Conservation (phyloP, 2,113 vertebrate genomes). For the Solenodon paradoxus region DNA sequence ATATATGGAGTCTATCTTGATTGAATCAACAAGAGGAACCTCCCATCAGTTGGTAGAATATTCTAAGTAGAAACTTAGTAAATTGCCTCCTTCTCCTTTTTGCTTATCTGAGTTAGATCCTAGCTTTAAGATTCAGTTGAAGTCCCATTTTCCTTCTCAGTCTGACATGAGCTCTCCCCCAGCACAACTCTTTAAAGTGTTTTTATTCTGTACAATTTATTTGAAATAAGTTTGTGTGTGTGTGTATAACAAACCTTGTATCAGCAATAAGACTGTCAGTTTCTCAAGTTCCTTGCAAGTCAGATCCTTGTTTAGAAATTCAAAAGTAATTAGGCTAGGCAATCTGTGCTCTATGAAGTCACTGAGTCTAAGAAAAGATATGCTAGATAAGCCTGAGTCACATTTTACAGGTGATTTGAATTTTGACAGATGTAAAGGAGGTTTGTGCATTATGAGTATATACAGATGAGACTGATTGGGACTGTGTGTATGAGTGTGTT, state of each 20-base stretch:
- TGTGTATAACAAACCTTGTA: background rate
- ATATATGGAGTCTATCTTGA: conserved; percentile 57
- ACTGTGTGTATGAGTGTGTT: background rate
- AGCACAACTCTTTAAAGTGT: background rate
- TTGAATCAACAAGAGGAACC: conserved; percentile 29
- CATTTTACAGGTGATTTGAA: background rate
- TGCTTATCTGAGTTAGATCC: conserved; percentile 25
- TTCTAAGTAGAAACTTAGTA: background rate
- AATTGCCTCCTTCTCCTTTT: conserved; percentile 32
- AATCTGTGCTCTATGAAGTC: background rate
- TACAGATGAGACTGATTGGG: background rate
- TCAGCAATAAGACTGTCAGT: background rate
- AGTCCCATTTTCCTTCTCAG: background rate
- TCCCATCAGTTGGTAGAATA: conserved; percentile 18
- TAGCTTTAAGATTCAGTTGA: background rate
- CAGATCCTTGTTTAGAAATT: background rate
- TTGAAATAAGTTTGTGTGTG: background rate
- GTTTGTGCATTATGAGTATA: background rate
- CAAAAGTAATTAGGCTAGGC: background rate
- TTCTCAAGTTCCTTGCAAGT: background rate
- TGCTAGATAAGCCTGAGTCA: background rate
- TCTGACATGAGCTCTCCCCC: background rate
- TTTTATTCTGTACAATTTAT: background rate
- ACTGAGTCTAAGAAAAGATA: background rate
- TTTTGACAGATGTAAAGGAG: background rate